Conservation (phyloP, 2,797 vertebrate genomes). For the Sandelia bainsii region DNA sequence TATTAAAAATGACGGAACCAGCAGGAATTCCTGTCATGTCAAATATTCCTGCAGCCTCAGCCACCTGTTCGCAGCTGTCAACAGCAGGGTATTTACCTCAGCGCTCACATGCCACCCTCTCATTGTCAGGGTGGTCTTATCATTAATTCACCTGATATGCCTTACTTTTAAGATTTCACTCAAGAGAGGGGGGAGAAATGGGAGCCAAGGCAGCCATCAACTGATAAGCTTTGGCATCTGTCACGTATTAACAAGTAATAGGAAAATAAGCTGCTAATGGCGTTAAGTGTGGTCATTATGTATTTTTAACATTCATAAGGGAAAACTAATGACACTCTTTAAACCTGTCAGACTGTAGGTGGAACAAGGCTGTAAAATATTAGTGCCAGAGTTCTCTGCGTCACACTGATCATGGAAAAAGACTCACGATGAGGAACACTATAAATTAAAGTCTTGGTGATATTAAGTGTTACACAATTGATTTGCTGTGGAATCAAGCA, state of each 20-base stretch:
- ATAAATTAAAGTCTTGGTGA: constrained; percentile 43
- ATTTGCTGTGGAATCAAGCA: constrained; percentile 44
- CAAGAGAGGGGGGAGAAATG: constrained; percentile 34
- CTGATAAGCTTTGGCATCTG: constrained; percentile 33
- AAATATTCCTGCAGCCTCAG: constrained; percentile 64
- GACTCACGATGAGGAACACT: constrained; percentile 24
- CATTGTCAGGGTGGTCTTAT: constrained; percentile 66
- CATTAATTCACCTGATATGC: constrained; percentile 44
- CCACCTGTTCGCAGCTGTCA: constrained; percentile 82
- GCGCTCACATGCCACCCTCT: constrained; percentile 55
- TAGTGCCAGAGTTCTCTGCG: constrained; percentile 39
- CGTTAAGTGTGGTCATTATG: constrained; percentile 29
- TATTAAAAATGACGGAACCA: constrained; percentile 64
- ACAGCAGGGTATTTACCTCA: constrained; percentile 74
- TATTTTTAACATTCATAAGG: constrained; percentile 42
- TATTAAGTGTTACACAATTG: constrained; percentile 52
- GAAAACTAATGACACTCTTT: constrained; percentile 44
- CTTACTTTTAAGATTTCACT: constrained; percentile 52
- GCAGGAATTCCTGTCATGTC: constrained; percentile 71
- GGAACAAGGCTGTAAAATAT: constrained; percentile 47
- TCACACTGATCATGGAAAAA: constrained; percentile 59
- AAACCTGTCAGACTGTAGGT: constrained; percentile 44
- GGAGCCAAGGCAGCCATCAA: constrained; percentile 41
- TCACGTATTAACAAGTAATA: constrained; percentile 35
- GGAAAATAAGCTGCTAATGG: constrained; percentile 22